Conservation (phyloP, 2,113 vertebrate species). For the Trogon melanurus region DNA sequence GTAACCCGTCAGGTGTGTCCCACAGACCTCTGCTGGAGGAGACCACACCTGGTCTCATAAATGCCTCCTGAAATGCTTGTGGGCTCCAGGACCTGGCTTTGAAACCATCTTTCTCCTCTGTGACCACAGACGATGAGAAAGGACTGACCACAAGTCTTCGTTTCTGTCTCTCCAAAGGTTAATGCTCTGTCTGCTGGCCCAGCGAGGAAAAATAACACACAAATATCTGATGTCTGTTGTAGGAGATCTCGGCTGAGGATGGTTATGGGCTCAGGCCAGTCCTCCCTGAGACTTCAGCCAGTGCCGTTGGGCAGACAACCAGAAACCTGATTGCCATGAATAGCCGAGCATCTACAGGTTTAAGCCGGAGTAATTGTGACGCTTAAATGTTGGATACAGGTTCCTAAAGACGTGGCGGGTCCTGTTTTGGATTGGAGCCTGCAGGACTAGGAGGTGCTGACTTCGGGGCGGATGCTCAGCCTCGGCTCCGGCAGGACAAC, state of each 20-base stretch:
- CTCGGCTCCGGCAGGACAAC: background rate
- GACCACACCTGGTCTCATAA: background rate
- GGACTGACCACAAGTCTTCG: background rate
- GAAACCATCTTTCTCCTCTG: background rate
- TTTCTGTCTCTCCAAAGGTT: background rate
- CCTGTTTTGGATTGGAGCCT: background rate
- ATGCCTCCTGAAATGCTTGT: background rate
- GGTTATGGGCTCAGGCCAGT: background rate
- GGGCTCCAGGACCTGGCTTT: background rate
- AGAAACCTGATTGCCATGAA: background rate
- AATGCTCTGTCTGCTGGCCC: background rate
- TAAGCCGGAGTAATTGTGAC: background rate
- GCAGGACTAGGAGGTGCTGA: background rate
- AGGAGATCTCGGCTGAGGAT: background rate
- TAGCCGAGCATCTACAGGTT: background rate
- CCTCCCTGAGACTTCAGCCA: background rate
- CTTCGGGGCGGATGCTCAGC: background rate
- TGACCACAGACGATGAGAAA: background rate
- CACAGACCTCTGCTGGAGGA: rapidly evolving
- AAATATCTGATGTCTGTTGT: background rate
- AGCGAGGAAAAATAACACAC: too few relatives aligned
- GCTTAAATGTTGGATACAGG: background rate
- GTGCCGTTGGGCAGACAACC: background rate
- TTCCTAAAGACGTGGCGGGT: background rate
- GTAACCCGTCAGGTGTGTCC: background rate